These are phyloP conservation scores for Aleiodes testaceus DNA, from an alignment of 2,888 invertebrate genomes.

Conservation along the genomic window DNA sequence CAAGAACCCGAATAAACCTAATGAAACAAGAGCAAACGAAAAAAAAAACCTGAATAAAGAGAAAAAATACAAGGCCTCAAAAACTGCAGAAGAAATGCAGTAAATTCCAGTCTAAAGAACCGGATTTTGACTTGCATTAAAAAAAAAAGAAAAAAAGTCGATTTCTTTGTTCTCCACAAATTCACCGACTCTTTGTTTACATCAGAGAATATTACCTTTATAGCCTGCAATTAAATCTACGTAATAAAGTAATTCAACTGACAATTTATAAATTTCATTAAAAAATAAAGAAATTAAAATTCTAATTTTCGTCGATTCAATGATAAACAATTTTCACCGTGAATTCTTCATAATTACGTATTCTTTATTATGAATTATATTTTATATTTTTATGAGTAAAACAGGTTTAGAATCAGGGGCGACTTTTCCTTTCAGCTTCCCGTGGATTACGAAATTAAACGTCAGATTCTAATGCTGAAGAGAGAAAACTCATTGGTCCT, in stretches of 20 bases:
- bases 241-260: too few relatives aligned
- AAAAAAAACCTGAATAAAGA: not conserved
- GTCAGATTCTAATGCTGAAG: conserved; percentile 5
- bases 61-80: not conserved
- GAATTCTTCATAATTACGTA: not conserved
- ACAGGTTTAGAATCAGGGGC: conserved; percentile 29
- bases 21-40: not conserved
- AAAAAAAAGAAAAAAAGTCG: too few relatives aligned
- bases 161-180: not conserved
- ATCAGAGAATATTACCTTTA: not conserved
- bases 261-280: not conserved
- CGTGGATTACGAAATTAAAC: conserved; percentile 44
- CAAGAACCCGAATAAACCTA: too few relatives aligned
- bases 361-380: not conserved
- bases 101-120: conserved; percentile 12
- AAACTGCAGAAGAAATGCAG: too few relatives aligned
- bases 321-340: not conserved
- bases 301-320: not conserved
- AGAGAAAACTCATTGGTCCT: conserved; percentile 8
- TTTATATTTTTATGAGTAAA: not conserved
- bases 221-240: too few relatives aligned
- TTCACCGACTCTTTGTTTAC: conserved; percentile 12
- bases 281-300: not conserved
- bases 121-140: not conserved
- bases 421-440: conserved; percentile 42